These are phyloP conservation scores for Lasioglossum zephyrum DNA, from an alignment of 2,888 invertebrate genomes.

Conservation along the genomic window DNA sequence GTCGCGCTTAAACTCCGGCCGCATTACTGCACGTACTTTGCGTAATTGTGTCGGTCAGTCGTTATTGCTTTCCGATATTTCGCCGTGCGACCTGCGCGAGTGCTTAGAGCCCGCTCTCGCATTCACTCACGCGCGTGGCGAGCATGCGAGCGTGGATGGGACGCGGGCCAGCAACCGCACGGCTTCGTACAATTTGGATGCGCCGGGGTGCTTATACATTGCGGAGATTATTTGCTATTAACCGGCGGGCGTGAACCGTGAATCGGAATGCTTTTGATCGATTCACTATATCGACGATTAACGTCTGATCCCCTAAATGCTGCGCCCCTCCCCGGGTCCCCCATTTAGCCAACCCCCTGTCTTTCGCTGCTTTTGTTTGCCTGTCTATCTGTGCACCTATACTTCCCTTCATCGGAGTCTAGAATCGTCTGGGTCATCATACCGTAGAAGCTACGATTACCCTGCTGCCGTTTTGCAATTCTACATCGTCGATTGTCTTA, in stretches of 20 bases:
- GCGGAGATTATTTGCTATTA: conserved; percentile 71
- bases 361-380: conserved; percentile 4
- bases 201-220: conserved; percentile 55
- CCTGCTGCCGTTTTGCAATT: no score
- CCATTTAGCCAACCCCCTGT: conserved; percentile 14
- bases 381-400: background rate
- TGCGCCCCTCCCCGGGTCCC: conserved; percentile 29
- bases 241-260: conserved; percentile 64
- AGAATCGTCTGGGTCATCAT: background rate
- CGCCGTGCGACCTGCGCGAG: conserved; percentile 38
- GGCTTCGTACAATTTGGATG: conserved; percentile 36
- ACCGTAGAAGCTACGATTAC: no score
- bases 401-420: background rate
- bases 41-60: conserved; percentile 63
- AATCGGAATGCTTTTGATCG: conserved; percentile 75
- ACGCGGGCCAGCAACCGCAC: conserved; percentile 9
- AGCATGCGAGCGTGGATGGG: background rate
- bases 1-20: conserved; percentile 47
- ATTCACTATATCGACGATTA: conserved; percentile 61
- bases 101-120: conserved; percentile 9
- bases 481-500: no score
- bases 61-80: conserved; percentile 73
- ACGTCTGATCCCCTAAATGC: conserved; percentile 55
- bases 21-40: conserved; percentile 56
- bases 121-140: background rate